A percentile compares a stretch with the other conserved stretches of the same genome.
Evolutionary conservation across 1,140 invertebrate species (phyloP).

Genomic region (Zaprionus lachaisei): DNA sequence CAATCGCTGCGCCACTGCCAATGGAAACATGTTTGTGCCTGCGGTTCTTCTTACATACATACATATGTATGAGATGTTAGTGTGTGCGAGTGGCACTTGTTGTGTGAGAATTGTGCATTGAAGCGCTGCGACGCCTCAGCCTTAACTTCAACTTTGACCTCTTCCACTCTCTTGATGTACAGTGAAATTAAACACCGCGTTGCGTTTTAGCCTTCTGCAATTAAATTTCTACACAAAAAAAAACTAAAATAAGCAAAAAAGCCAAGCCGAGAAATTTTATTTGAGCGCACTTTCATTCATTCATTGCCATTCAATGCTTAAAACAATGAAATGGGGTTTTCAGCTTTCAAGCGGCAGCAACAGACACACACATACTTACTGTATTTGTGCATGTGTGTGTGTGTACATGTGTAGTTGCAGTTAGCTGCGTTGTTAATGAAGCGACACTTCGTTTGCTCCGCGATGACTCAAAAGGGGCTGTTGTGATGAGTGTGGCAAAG

Average conservation of each 20-base stretch:
- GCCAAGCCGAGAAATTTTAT: slow-evolving; percentile 37
- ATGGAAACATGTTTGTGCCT: slow-evolving; percentile 59
- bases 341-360: slow-evolving; percentile 39
- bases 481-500: slow-evolving; percentile 13
- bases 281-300: slow-evolving; percentile 67
- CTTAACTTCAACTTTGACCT: slow-evolving; percentile 63
- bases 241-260: not conserved
- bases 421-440: slow-evolving; percentile 45
- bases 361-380: not conserved
- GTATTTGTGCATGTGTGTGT: not conserved
- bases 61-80: not conserved
- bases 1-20: slow-evolving; percentile 27
- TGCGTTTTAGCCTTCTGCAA: slow-evolving; percentile 66
- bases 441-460: slow-evolving; percentile 31
- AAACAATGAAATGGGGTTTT: slow-evolving; percentile 75
- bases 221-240: slow-evolving; percentile 64
- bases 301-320: slow-evolving; percentile 74
- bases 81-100: slow-evolving; percentile 45
- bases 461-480: slow-evolving; percentile 45
- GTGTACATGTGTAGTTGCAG: slow-evolving; percentile 20
- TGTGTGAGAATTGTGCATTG: slow-evolving; percentile 57
- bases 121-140: slow-evolving; percentile 49
- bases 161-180: slow-evolving; percentile 27
- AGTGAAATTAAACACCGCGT: slow-evolving; percentile 61
- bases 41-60: slow-evolving; percentile 39